Evolutionary conservation across 2,888 invertebrate genomes (phyloP), one percentile per base, ranked within the genome.

Genomic region (Trissolcus brochymenae): DNA sequence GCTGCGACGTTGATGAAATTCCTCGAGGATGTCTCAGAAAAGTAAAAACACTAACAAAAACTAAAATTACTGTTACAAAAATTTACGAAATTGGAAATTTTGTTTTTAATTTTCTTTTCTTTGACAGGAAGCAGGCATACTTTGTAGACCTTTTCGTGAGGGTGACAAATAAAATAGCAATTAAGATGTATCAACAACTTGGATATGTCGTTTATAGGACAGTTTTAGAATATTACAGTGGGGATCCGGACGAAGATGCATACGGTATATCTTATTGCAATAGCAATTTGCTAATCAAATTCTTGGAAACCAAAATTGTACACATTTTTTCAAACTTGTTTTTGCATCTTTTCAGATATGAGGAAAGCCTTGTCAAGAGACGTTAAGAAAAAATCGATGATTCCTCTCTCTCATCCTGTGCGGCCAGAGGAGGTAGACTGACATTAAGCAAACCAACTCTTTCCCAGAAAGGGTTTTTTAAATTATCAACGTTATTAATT

Each of bases 91-190:
- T 14, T n/a, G 1, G n/a, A n/a, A n/a, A n/a, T n/a, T n/a, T n/a
- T n/a, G n/a, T n/a, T n/a, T n/a, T n/a, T n/a, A n/a, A n/a, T n/a
- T n/a, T n/a, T 46, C 16, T 46, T 46, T 46, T 11, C 1, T 62
- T 64, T 13, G 56, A 67, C 89, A 98, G 98, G 88, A 98, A 99
- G 91, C 93, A 95, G 65, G 96, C 97, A 25, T 99, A 96, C 89
- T 99, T 99, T 90, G 99, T 99, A 14, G 99, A 99, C 89, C 91
- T 99, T 43, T 99, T 99, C 92, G 99, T 99, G 3, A 92, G 99
- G 84, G 97, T 98, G 11, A 98, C 98, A 86, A 99, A 99, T 89
- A 94, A 95, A 89, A 96, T 98, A 53, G 99, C 99, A 0, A 98
- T 98, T 66, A 96, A 96, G 84, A 98, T 99, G 98, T 99, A 99